Evolutionary conservation across 2,113 vertebrate species (phyloP).

Genomic region (Pogonocichla stellata): DNA sequence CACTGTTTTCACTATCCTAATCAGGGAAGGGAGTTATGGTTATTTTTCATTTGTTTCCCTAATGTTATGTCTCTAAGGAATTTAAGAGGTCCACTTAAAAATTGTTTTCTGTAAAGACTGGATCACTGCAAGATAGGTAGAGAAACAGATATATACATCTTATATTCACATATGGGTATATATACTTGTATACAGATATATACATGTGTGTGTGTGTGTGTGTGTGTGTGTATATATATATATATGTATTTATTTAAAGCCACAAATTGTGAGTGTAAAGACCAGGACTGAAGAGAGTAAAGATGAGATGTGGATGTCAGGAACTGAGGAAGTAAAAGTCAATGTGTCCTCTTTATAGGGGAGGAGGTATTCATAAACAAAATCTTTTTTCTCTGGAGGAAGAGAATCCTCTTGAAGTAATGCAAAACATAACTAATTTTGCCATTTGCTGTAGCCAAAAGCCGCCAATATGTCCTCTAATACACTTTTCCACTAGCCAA

Average conservation of each 20-base stretch:
- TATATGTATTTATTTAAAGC: neutral
- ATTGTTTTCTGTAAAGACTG: neutral
- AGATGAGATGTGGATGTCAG: accelerated
- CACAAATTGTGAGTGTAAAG: neutral
- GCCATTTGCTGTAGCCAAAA: neutral
- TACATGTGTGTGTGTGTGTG: too few relatives aligned
- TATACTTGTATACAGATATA: neutral
- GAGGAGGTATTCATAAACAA: neutral
- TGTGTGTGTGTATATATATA: too few relatives aligned
- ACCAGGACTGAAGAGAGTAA: neutral
- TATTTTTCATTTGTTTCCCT: neutral
- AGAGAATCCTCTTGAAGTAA: neutral
- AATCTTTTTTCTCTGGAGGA: neutral
- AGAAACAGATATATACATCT: neutral
- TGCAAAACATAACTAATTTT: neutral
- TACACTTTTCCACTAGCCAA: neutral
- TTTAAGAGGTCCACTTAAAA: neutral
- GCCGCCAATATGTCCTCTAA: neutral
- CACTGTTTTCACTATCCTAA: neutral
- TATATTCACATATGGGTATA: accelerated
- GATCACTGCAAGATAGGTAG: neutral
- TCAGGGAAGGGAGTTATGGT: neutral
- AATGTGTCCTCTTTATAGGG: neutral
- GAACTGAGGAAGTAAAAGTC: neutral
- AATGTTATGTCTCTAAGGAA: neutral